Percentiles rank a stretch among this genome's conserved stretches.
Conservation (phyloP, 1,140 invertebrate species). For the Mamestra configurata region DNA sequence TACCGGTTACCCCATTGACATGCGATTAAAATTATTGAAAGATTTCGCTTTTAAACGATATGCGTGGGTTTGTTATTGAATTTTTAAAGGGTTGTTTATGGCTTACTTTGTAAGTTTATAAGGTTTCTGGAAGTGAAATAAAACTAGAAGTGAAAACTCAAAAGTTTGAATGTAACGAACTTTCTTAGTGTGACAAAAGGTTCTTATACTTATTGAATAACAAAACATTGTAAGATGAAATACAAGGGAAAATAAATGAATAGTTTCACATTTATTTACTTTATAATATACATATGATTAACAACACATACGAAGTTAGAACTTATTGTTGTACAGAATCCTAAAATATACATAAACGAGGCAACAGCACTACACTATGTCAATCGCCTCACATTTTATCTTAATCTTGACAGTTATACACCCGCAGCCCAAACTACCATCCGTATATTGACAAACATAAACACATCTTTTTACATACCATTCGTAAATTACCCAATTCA, state of each 20-base stretch:
- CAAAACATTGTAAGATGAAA: neutral
- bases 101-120: conserved; percentile 27
- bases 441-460: neutral
- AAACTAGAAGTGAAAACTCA: conserved; percentile 16
- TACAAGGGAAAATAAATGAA: neutral
- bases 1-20: conserved; percentile 73
- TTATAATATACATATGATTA: too few relatives aligned
- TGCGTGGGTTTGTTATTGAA: conserved; percentile 58
- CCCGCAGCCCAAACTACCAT: neutral
- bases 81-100: conserved; percentile 66
- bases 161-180: neutral
- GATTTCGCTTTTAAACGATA: conserved; percentile 67
- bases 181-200: neutral
- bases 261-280: neutral
- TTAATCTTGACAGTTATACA: neutral
- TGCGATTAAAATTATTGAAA: conserved; percentile 86
- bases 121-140: conserved; percentile 25
- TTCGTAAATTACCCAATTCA: conserved; percentile 43
- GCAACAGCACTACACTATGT: neutral
- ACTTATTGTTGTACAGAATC: too few relatives aligned
- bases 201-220: neutral
- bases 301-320: too few relatives aligned
- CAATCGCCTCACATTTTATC: neutral
- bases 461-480: conserved; percentile 9
- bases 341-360: too few relatives aligned